These are phyloP conservation scores for Drosophila santomea DNA, from an alignment of 1,140 invertebrate genomes.

Conservation along the genomic window DNA sequence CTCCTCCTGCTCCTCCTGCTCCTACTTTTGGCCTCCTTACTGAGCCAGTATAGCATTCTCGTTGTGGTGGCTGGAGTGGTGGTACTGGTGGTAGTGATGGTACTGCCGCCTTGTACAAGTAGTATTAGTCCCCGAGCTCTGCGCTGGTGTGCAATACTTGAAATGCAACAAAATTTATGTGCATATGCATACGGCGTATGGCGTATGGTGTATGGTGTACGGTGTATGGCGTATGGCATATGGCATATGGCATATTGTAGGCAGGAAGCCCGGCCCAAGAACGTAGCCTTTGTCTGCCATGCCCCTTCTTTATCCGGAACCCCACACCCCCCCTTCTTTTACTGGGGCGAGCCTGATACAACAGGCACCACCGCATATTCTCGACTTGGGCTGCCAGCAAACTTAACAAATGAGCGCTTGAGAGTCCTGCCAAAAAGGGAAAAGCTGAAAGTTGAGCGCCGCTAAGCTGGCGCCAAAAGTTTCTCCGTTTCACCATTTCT, in stretches of 20 bases:
- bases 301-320: constrained; percentile 4
- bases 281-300: constrained; percentile 22
- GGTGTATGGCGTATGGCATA: constrained; percentile 53
- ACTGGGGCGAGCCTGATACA: not conserved
- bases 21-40: not conserved
- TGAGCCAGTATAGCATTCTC: constrained; percentile 12
- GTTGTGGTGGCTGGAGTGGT: not conserved
- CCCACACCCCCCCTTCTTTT: not conserved
- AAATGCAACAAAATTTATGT: constrained; percentile 67
- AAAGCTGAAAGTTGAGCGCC: constrained; percentile 38
- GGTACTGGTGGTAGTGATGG: not conserved
- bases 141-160: constrained; percentile 30
- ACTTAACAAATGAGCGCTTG: constrained; percentile 67
- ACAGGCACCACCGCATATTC: constrained; percentile 3
- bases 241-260: constrained; percentile 52
- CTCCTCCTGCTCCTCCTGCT: too few relatives aligned
- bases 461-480: constrained; percentile 64
- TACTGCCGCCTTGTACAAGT: not conserved
- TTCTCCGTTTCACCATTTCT: constrained; percentile 10
- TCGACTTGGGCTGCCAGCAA: constrained; percentile 37
- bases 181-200: constrained; percentile 71
- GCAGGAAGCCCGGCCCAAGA: constrained; percentile 14
- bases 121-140: constrained; percentile 6
- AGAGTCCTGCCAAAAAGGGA: constrained; percentile 46
- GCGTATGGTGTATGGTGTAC: constrained; percentile 32